phyloP scores from a whole-genome alignment of 2,888 invertebrate species.

The Eupithecia tripunctaria region DNA sequence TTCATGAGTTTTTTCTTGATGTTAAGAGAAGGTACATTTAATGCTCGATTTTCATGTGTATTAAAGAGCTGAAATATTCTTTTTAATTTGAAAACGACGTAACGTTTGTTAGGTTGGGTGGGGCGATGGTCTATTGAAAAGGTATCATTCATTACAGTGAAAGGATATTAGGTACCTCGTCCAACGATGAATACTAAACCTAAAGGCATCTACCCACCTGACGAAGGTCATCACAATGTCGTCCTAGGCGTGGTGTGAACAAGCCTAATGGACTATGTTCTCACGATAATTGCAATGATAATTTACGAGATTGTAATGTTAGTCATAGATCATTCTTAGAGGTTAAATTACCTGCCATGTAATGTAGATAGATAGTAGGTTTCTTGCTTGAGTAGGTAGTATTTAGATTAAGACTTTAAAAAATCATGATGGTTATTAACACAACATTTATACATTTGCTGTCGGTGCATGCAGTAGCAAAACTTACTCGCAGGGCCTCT shows the following conservation, averaged over 20 bases:
- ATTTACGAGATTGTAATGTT: conserved; percentile 24
- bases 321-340: conserved; percentile 18
- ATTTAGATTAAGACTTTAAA: background rate
- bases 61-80: too few relatives aligned
- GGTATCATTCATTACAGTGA: background rate
- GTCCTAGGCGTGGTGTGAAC: conserved; percentile 19
- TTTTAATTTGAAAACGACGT: background rate
- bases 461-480: too few relatives aligned
- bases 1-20: background rate
- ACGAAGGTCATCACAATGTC: conserved; percentile 36
- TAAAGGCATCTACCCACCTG: background rate
- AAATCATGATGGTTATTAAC: too few relatives aligned
- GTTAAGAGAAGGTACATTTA: background rate
- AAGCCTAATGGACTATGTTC: conserved; percentile 18
- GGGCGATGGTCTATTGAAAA: background rate
- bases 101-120: background rate
- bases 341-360: background rate
- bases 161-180: background rate
- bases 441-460: too few relatives aligned
- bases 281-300: conserved; percentile 24
- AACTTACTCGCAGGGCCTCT: too few relatives aligned
- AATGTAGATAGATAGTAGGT: background rate
- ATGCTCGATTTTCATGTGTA: too few relatives aligned
- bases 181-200: background rate
- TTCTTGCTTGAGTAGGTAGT: background rate